Evolutionary conservation across 2,113 vertebrate genomes (phyloP).

Genomic region (Phocoena phocoena): DNA sequence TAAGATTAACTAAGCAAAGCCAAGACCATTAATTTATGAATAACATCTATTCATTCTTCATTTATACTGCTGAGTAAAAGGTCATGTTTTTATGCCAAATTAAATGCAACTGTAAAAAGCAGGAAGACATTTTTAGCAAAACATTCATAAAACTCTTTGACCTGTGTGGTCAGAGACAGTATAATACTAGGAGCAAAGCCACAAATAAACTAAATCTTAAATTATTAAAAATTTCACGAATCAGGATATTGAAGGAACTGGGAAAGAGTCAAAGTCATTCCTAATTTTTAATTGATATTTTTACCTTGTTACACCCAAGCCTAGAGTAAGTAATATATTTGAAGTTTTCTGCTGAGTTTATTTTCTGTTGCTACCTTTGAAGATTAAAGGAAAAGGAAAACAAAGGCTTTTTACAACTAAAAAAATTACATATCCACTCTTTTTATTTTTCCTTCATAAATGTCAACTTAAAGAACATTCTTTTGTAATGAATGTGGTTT

Average conservation of each 20-base stretch:
- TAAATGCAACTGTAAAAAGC: conserved; percentile 3
- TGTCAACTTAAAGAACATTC: not conserved
- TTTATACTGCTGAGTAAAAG: not conserved
- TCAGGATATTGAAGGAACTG: not conserved
- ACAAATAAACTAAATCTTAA: conserved; percentile 13
- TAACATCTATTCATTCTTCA: conserved; percentile 10
- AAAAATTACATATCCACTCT: not conserved
- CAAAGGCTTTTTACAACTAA: not conserved
- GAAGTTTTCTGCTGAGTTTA: not conserved
- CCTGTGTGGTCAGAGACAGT: not conserved
- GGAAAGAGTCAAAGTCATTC: not conserved
- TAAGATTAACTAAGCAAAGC: conserved; percentile 31
- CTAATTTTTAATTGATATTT: not conserved
- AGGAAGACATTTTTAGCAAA: conserved; percentile 26
- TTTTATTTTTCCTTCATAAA: conserved; percentile 22
- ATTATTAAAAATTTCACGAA: not conserved
- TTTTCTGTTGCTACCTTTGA: not conserved
- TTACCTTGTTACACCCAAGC: not conserved
- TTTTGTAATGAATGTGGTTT: not conserved
- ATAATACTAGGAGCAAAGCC: not conserved
- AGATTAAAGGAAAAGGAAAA: not conserved
- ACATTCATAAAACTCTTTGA: conserved; percentile 25
- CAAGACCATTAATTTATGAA: conserved; percentile 40
- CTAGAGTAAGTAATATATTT: not conserved
- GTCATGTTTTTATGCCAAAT: not conserved